These are phyloP conservation scores for Pholis gunnellus DNA, from an alignment of 2,113 vertebrate species.

Conservation along the genomic window DNA sequence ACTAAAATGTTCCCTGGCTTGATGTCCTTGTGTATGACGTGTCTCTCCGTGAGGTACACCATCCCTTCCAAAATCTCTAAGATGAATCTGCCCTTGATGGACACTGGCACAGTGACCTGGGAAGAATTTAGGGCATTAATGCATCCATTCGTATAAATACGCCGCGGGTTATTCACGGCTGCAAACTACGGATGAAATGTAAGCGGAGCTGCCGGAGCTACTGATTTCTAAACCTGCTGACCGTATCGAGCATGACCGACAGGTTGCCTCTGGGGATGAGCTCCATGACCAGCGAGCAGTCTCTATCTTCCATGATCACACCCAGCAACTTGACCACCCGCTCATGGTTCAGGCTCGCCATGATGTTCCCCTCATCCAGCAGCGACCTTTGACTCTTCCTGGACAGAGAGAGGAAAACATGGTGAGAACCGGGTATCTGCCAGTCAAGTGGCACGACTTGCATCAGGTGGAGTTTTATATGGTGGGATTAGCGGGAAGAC, in stretches of 20 bases:
- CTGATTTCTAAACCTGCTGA: constrained; percentile 64
- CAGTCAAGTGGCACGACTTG: background rate
- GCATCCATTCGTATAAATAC: background rate
- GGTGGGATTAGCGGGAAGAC: background rate
- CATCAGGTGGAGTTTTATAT: background rate
- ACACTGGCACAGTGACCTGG: constrained; percentile 87
- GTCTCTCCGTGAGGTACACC: constrained; percentile 89
- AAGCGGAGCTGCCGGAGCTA: background rate
- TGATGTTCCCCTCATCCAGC: constrained; percentile 92
- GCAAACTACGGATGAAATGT: background rate
- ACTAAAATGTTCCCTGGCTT: constrained; percentile 97
- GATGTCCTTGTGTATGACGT: constrained; percentile 94
- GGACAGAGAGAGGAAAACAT: background rate
- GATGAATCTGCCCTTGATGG: constrained; percentile 91
- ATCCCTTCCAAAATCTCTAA: constrained; percentile 94
- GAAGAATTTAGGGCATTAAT: constrained; percentile 7
- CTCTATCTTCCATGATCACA: constrained; percentile 90
- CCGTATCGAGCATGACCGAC: constrained; percentile 87
- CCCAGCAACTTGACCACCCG: constrained; percentile 93
- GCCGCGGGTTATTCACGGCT: background rate
- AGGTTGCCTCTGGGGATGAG: constrained; percentile 92
- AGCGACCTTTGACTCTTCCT: constrained; percentile 87
- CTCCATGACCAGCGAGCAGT: constrained; percentile 95
- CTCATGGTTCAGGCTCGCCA: constrained; percentile 89
- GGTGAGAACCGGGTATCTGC: background rate